A percentile compares a stretch with the other conserved stretches of the same genome.
These are phyloP conservation scores for Lasius platythorax DNA, from an alignment of 2,888 invertebrate species.

Conservation along the genomic window DNA sequence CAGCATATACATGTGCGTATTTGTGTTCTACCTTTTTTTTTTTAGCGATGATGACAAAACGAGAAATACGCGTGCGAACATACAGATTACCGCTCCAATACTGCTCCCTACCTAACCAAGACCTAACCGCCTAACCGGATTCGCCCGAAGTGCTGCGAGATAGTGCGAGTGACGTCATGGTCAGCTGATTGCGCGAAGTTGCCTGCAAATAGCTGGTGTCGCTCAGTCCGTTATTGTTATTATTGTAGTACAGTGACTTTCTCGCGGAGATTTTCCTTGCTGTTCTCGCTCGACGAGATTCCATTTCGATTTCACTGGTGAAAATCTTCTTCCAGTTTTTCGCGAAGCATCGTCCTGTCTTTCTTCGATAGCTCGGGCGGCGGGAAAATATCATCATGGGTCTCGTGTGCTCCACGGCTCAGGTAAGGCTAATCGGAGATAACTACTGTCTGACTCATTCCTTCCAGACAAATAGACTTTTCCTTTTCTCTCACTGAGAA, in stretches of 20 bases:
- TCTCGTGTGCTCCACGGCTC: conserved; percentile 82
- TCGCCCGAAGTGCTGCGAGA: conserved; percentile 27
- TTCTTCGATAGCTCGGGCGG: conserved; percentile 12
- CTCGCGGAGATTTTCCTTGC: background rate
- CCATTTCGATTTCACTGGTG: background rate
- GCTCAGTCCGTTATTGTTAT: conserved; percentile 66
- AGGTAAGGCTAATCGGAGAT: conserved; percentile 74
- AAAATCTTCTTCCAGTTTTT: conserved; percentile 8
- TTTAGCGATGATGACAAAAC: conserved; percentile 40
- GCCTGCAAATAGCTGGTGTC: background rate
- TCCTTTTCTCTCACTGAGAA: background rate
- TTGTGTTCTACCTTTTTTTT: conserved; percentile 12
- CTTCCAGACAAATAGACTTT: background rate
- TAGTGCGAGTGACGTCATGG: conserved; percentile 59
- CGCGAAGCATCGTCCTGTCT: background rate
- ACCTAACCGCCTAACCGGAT: background rate
- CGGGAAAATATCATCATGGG: conserved; percentile 76
- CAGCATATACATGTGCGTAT: background rate
- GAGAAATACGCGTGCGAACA: conserved; percentile 8
- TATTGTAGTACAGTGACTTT: conserved; percentile 3
- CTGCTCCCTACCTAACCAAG: conserved; percentile 1
- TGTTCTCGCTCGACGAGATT: conserved; percentile 27
- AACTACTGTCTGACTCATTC: conserved; percentile 14
- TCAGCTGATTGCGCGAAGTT: conserved; percentile 75
- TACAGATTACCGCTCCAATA: background rate